A percentile compares a stretch with the other conserved stretches of the same genome.
phyloP scores from a whole-genome alignment of 2,888 invertebrate species.

The Stramonita haemastoma region DNA sequence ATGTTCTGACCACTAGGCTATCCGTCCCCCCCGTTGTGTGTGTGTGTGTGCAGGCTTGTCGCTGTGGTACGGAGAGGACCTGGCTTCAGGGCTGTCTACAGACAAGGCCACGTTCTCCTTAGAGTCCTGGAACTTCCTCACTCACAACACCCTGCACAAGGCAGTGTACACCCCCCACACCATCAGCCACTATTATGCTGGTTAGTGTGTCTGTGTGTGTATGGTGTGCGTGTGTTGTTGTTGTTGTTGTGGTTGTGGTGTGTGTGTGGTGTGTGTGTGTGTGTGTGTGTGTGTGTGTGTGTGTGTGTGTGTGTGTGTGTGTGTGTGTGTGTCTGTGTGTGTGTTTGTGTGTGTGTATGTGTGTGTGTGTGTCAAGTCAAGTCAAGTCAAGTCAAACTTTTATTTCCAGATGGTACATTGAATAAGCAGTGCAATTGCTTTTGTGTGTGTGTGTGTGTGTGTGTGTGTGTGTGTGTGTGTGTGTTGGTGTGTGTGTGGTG shows the following conservation, averaged over 20 bases:
- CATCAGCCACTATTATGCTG: conserved; percentile 41
- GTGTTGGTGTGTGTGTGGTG: too few relatives aligned
- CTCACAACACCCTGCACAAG: conserved; percentile 47
- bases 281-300: neutral
- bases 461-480: too few relatives aligned
- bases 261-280: neutral
- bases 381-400: too few relatives aligned
- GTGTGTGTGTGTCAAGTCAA: too few relatives aligned
- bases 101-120: conserved; percentile 40
- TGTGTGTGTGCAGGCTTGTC: conserved; percentile 51
- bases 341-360: too few relatives aligned
- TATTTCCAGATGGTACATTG: too few relatives aligned
- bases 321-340: neutral
- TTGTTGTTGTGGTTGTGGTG: too few relatives aligned
- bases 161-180: conserved; percentile 8
- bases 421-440: too few relatives aligned
- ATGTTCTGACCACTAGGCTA: too few relatives aligned
- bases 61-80: conserved; percentile 60
- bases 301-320: neutral
- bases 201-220: conserved; percentile 32
- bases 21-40: too few relatives aligned
- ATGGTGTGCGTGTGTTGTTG: too few relatives aligned
- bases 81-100: conserved; percentile 41
- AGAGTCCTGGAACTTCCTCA: conserved; percentile 60
- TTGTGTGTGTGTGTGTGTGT: too few relatives aligned